phyloP scores from a whole-genome alignment of 2,797 vertebrate species.

The Decapterus maruadsi region DNA sequence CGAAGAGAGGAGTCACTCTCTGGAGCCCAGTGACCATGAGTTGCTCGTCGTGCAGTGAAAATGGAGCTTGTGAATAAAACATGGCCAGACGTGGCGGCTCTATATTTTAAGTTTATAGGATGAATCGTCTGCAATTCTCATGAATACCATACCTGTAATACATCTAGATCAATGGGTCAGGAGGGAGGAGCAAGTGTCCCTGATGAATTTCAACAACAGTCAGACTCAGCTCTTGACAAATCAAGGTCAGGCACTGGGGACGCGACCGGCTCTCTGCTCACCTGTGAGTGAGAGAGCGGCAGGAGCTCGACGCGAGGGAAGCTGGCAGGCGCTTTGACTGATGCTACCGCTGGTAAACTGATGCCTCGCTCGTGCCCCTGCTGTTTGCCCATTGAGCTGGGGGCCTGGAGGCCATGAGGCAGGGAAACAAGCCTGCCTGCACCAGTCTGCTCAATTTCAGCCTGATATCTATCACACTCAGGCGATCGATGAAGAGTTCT shows the following conservation, averaged over 20 bases:
- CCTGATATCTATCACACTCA: slow-evolving; percentile 58
- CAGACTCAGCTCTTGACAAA: slow-evolving; percentile 47
- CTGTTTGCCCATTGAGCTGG: slow-evolving; percentile 51
- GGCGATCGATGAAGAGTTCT: slow-evolving; percentile 71
- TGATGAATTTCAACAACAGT: slow-evolving; percentile 78
- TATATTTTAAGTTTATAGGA: slow-evolving; percentile 86
- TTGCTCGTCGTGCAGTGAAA: slow-evolving; percentile 57
- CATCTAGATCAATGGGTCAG: slow-evolving; percentile 80
- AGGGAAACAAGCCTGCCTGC: slow-evolving; percentile 57
- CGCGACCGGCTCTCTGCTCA: slow-evolving; percentile 17
- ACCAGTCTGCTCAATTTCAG: slow-evolving; percentile 70
- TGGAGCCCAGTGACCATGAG: slow-evolving; percentile 54
- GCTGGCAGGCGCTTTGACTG: slow-evolving; percentile 50
- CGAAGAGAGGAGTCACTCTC: slow-evolving; percentile 35
- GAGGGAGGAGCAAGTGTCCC: slow-evolving; percentile 65
- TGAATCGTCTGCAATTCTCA: slow-evolving; percentile 75
- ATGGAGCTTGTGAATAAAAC: slow-evolving; percentile 85
- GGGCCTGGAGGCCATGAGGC: slow-evolving; percentile 45
- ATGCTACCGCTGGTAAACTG: slow-evolving; percentile 39
- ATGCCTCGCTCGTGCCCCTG: slow-evolving; percentile 36
- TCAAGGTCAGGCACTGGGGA: slow-evolving; percentile 77
- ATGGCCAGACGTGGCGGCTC: slow-evolving; percentile 68
- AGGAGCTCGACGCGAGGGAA: slow-evolving; percentile 33
- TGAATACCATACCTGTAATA: slow-evolving; percentile 83
- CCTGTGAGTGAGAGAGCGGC: slow-evolving; percentile 41